Percentiles rank a stretch among this genome's conserved stretches.
These are phyloP conservation scores for Eriocheir sinensis DNA, from an alignment of 1,140 invertebrate genomes.

Conservation along the genomic window DNA sequence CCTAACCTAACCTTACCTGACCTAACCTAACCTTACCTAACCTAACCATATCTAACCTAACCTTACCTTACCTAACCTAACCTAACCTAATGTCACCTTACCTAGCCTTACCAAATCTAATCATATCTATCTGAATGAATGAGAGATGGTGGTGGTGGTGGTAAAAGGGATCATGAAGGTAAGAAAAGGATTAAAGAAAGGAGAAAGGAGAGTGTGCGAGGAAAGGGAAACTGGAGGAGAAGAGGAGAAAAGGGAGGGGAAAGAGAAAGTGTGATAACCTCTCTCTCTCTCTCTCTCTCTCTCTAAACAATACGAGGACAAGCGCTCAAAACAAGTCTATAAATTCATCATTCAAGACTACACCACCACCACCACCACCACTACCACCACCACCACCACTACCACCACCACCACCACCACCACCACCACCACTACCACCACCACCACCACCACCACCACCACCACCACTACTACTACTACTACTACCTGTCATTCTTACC, in stretches of 20 bases:
- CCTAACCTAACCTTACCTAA: too few species aligned
- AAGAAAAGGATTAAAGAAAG: too few species aligned
- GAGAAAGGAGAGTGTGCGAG: neutral
- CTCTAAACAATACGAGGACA: neutral
- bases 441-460: neutral
- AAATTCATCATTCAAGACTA: neutral
- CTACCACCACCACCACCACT: slow-evolving; percentile 47
- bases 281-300: neutral
- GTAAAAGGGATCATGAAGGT: too few species aligned
- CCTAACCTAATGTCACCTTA: too few species aligned
- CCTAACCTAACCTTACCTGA: too few species aligned
- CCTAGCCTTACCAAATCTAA: too few species aligned
- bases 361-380: slow-evolving; percentile 19
- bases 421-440: slow-evolving; percentile 17
- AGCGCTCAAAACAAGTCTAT: neutral
- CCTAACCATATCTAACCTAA: too few species aligned
- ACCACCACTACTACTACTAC: slow-evolving; percentile 51
- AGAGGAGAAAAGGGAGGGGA: slow-evolving; percentile 20
- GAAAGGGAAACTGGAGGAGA: neutral
- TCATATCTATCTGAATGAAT: too few species aligned
- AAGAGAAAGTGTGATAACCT: neutral
- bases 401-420: slow-evolving; percentile 35
- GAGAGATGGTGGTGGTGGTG: too few species aligned
- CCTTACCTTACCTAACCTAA: too few species aligned
- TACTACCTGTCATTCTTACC: neutral